Evolutionary conservation across 2,113 vertebrate genomes (phyloP).

Genomic region (Tachysurus vachellii): DNA sequence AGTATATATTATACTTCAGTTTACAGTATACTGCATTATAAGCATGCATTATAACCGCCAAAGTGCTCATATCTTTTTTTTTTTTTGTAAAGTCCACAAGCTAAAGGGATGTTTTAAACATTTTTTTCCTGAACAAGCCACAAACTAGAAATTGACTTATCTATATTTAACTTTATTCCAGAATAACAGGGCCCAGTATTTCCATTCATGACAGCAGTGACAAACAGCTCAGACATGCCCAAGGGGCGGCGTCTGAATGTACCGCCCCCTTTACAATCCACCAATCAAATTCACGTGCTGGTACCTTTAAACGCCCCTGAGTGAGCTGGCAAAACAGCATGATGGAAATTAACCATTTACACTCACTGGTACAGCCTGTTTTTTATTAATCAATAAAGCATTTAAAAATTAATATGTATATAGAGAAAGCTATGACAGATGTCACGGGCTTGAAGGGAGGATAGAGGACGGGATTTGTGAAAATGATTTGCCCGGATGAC

Average conservation of each 20-base stretch:
- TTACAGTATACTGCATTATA: neutral
- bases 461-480: neutral
- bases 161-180: neutral
- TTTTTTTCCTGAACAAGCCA: neutral
- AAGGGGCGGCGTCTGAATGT: neutral
- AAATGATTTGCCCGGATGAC: neutral
- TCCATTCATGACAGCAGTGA: constrained; percentile 46
- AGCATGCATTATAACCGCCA: neutral
- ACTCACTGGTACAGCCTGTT: neutral
- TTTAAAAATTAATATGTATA: neutral
- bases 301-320: constrained; percentile 72
- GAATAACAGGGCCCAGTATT: constrained; percentile 27
- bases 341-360: constrained; percentile 36
- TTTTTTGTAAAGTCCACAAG: no score
- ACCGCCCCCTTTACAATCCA: neutral
- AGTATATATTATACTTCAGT: no score
- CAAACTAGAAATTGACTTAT: neutral
- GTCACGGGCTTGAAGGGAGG: neutral
- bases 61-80: neutral
- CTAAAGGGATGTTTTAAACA: neutral
- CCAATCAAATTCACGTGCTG: neutral
- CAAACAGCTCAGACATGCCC: constrained; percentile 26
- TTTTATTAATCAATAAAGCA: neutral
- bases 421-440: neutral
- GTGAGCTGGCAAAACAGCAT: constrained; percentile 68